These are phyloP conservation scores for Myanophis thanlyinensis DNA, from an alignment of 2,113 vertebrate species.

Conservation along the genomic window DNA sequence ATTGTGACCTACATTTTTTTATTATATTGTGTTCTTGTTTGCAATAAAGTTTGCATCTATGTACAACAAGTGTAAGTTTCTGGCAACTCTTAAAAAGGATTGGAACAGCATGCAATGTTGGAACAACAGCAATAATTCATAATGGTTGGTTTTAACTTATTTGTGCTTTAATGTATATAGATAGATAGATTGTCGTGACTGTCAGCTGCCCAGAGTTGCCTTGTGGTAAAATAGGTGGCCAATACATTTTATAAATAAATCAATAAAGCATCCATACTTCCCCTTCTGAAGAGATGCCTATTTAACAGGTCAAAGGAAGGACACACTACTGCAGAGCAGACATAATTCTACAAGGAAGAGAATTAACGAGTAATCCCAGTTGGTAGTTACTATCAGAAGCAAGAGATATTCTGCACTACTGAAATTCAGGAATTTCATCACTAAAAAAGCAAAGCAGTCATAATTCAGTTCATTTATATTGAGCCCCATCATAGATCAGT, in stretches of 20 bases:
- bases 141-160: too few relatives aligned
- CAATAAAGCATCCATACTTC: neutral
- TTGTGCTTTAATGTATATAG: too few relatives aligned
- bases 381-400: neutral
- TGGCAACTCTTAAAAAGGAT: neutral
- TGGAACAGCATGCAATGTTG: neutral
- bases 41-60: neutral
- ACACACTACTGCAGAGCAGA: neutral
- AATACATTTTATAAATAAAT: neutral
- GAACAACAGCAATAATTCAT: too few relatives aligned
- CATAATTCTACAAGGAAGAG: neutral
- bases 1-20: neutral
- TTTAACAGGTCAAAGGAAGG: neutral
- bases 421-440: neutral
- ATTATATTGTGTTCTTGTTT: neutral
- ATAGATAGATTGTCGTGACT: neutral
- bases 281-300: neutral
- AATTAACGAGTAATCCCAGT: neutral
- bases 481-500: neutral
- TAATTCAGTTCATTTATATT: neutral
- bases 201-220: neutral
- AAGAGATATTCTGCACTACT: neutral
- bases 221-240: neutral
- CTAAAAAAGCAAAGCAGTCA: neutral
- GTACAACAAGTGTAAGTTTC: neutral